Base-by-base conservation (phyloP, 1,140 invertebrate species). In the Halyomorpha halys region DNA sequence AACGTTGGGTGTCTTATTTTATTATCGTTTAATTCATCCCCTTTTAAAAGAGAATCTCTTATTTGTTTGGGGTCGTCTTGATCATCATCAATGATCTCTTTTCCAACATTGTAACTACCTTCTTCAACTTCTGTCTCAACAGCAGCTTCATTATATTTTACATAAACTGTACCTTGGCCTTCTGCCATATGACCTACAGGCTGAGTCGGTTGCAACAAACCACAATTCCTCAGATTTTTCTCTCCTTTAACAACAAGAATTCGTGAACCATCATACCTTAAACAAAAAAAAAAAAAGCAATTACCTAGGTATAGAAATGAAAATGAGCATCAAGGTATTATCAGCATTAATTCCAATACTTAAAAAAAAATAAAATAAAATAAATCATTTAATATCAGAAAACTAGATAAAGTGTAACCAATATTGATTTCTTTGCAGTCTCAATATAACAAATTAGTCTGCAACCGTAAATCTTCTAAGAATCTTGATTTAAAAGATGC, bases 211-310 rank as follows among this genome's bases (percentile, higher is more conserved):
- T 90, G 83, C 65, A 88, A 74, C 64, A 90, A 75, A 2, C 84
- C 86, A 75, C 89, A 91, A 6, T 86, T 87, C 65, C 83, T 79
- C 19, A 91, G 74, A 72, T 84, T 83, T 65, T 81, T 82, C 66
- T 87, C 84, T 3, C 86, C 88, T 78, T 86, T 85, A 0, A 90
- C 86, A 2, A 90, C 84, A 65, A 90, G 76, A 70, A 91, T 83
- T 62, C 86, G 82, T 13, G 87, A 84, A 63, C 88, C 88, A 69
- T 84, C 78, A 74, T 76, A 81, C 67, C 80, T 82, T 59, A 64
- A 69, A 62, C 61, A 65, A n/a, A 62, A 30, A 39, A 62, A 66
- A 27, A 18, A 19, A 18, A n/a, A 34, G 44, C 3, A 25, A 59
- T 49, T 39, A 39, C 6, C 13, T 11, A 6, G 6, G n/a, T 19